Conservation (phyloP, 2,797 vertebrate genomes). For the Staurois parvus region DNA sequence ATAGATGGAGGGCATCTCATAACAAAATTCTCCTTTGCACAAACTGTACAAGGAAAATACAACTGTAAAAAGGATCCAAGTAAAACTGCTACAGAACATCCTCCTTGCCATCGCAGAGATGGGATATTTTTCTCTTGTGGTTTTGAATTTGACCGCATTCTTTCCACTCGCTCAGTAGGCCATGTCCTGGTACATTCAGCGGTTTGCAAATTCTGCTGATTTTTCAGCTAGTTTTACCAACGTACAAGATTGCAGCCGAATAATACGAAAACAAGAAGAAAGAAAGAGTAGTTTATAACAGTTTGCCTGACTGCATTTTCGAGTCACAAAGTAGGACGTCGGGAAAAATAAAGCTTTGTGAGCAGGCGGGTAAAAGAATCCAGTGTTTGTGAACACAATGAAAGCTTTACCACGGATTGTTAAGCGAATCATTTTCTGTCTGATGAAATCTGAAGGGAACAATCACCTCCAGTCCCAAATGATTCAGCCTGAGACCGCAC, state of each 20-base stretch:
- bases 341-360: neutral
- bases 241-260: neutral
- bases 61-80: too few relatives aligned
- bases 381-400: constrained; percentile 32
- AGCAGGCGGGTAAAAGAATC: neutral
- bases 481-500: constrained; percentile 34
- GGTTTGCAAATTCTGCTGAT: constrained; percentile 49
- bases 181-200: neutral
- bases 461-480: constrained; percentile 33
- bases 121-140: constrained; percentile 6
- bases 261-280: neutral
- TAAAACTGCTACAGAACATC: too few relatives aligned
- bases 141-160: neutral
- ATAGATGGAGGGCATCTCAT: too few relatives aligned
- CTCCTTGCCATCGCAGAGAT: neutral
- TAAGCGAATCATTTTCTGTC: constrained; percentile 33
- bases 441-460: constrained; percentile 40
- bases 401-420: constrained; percentile 31
- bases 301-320: neutral
- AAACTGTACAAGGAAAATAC: too few relatives aligned
- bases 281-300: neutral
- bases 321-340: neutral
- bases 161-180: neutral
- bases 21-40: too few relatives aligned
- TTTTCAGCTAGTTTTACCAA: constrained; percentile 1